A percentile compares a stretch with the other conserved stretches of the same genome.
phyloP scores from a whole-genome alignment of 2,888 invertebrate species.

The Caenorhabditis sulstoni region DNA sequence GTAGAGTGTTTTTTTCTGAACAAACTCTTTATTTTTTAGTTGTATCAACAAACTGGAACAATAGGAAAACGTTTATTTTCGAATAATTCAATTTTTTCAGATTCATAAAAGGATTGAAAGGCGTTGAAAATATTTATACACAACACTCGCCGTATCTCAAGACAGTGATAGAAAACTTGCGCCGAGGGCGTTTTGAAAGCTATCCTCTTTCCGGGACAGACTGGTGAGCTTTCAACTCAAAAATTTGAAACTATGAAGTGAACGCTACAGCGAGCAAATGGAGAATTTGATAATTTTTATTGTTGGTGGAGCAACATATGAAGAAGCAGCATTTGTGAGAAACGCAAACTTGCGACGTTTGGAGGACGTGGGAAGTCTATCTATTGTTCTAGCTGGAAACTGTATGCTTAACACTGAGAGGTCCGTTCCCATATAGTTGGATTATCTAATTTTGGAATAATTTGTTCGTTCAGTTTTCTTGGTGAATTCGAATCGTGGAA shows the following conservation, averaged over 20 bases:
- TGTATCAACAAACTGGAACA: too few relatives aligned
- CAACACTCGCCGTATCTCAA: constrained; percentile 94
- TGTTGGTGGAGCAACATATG: constrained; percentile 92
- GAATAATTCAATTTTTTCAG: constrained; percentile 34
- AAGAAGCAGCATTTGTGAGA: constrained; percentile 66
- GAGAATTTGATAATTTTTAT: constrained; percentile 97
- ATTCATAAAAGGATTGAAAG: constrained; percentile 85
- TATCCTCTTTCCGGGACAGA: constrained; percentile 71
- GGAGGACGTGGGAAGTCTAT: constrained; percentile 60
- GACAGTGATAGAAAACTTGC: constrained; percentile 88
- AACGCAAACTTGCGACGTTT: constrained; percentile 59
- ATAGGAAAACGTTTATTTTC: too few relatives aligned
- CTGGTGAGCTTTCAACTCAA: constrained; percentile 12
- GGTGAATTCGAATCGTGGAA: constrained; percentile 11
- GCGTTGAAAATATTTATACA: constrained; percentile 98
- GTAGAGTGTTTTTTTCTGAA: too few relatives aligned
- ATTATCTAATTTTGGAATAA: background rate
- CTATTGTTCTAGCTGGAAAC: constrained; percentile 72
- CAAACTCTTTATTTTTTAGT: too few relatives aligned
- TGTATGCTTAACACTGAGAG: constrained; percentile 71
- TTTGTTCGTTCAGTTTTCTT: constrained; percentile 23
- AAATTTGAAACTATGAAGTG: too few relatives aligned
- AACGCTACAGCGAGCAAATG: constrained; percentile 84
- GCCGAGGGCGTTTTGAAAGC: constrained; percentile 85
- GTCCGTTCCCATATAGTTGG: too few relatives aligned